phyloP scores from a whole-genome alignment of 2,888 invertebrate species.

The Megalurothrips usitatus region DNA sequence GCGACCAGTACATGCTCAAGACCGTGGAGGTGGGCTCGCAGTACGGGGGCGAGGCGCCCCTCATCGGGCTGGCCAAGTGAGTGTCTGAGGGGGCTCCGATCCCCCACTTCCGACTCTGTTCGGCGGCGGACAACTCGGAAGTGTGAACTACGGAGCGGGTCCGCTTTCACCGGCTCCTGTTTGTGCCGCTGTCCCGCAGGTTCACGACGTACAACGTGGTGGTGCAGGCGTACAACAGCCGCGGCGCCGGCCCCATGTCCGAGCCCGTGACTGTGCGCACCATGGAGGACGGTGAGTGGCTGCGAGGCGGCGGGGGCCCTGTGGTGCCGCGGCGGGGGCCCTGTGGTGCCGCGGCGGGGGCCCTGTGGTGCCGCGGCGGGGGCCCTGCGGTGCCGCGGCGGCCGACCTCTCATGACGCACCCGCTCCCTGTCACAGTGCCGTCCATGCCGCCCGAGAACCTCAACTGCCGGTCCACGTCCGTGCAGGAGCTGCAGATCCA shows the following conservation, averaged over 20 bases:
- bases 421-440: constrained; percentile 59
- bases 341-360: too few relatives aligned
- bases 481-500: constrained; percentile 80
- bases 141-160: background rate
- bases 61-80: constrained; percentile 64
- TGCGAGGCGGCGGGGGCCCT: too few relatives aligned
- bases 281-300: constrained; percentile 74
- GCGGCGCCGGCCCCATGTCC: constrained; percentile 80
- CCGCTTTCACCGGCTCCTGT: background rate
- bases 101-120: background rate
- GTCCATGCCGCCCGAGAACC: constrained; percentile 75
- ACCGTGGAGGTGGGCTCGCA: constrained; percentile 67
- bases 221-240: constrained; percentile 80
- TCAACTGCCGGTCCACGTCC: constrained; percentile 74
- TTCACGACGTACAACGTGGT: constrained; percentile 76
- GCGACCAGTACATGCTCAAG: constrained; percentile 65
- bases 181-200: constrained; percentile 31
- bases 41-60: constrained; percentile 61
- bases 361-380: too few relatives aligned
- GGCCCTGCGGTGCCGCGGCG: too few relatives aligned
- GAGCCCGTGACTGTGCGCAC: constrained; percentile 74
- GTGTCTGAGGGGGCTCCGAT: too few relatives aligned
- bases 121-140: too few relatives aligned
- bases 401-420: constrained; percentile 28
- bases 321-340: too few relatives aligned